Evolutionary conservation across 1,140 invertebrate species (phyloP).

Genomic region (Tribolium madens): DNA sequence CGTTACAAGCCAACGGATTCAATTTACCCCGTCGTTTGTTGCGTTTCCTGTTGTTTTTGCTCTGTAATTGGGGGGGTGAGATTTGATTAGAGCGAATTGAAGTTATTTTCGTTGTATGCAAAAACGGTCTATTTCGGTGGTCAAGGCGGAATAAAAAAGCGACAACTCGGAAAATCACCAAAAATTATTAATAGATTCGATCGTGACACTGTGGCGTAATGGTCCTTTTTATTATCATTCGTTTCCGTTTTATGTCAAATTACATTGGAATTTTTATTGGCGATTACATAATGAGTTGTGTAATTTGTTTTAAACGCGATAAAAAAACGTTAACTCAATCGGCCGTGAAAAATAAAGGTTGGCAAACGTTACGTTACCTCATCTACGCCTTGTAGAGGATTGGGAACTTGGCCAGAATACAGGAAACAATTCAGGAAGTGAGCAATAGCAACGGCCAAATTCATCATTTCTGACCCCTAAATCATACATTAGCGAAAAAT

Average conservation of each 20-base stretch:
- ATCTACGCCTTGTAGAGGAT: slow-evolving; percentile 75
- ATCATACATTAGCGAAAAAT: neutral
- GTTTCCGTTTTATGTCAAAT: too few relatives aligned
- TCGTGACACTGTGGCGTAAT: too few relatives aligned
- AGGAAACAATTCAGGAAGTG: slow-evolving; percentile 97
- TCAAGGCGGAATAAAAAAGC: too few relatives aligned
- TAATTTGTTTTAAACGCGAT: too few relatives aligned
- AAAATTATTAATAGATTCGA: too few relatives aligned
- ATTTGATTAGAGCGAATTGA: neutral
- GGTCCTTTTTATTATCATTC: too few relatives aligned
- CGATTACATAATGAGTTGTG: too few relatives aligned
- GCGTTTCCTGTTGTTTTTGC: slow-evolving; percentile 75
- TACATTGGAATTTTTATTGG: too few relatives aligned
- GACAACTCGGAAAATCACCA: too few relatives aligned
- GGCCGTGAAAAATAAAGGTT: slow-evolving; percentile 11
- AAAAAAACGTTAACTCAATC: too few relatives aligned
- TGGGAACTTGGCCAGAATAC: slow-evolving; percentile 76
- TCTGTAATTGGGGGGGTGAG: slow-evolving; percentile 67
- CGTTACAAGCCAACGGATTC: slow-evolving; percentile 69
- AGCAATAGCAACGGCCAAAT: slow-evolving; percentile 87
- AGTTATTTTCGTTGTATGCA: neutral
- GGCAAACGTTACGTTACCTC: slow-evolving; percentile 69
- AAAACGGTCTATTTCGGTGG: too few relatives aligned
- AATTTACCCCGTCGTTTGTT: slow-evolving; percentile 76
- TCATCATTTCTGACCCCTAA: slow-evolving; percentile 87